These are phyloP conservation scores for Garra rufa DNA, from an alignment of 2,113 vertebrate species.

Conservation along the genomic window DNA sequence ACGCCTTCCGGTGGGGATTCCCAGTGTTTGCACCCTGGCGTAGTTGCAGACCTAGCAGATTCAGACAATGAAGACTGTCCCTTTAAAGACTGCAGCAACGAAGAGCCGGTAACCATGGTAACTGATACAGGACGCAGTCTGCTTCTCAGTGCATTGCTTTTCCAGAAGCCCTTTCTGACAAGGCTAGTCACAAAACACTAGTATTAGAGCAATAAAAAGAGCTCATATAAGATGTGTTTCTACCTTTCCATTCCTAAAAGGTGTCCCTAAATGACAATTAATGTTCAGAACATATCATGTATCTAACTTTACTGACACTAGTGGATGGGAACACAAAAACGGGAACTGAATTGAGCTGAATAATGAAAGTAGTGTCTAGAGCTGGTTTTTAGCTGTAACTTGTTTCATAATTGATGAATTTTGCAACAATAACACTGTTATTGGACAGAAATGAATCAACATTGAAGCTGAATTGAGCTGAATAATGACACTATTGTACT, in stretches of 20 bases:
- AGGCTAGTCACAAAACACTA: background rate
- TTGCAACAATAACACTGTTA: too few relatives aligned
- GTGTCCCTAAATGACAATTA: background rate
- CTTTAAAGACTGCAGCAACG: constrained; percentile 75
- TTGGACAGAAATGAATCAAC: too few relatives aligned
- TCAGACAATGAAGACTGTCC: constrained; percentile 76
- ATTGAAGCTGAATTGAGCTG: background rate
- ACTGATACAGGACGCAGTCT: constrained; percentile 55
- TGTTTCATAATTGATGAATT: too few relatives aligned
- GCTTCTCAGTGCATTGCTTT: constrained; percentile 46
- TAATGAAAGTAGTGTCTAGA: too few relatives aligned
- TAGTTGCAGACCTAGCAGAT: constrained; percentile 82
- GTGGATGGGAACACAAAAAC: background rate
- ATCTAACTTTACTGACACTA: background rate
- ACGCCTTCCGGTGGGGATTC: constrained; percentile 20
- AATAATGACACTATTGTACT: background rate
- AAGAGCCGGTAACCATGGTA: constrained; percentile 76
- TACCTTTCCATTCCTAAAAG: background rate
- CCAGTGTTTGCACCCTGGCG: constrained; percentile 81
- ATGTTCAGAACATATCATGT: background rate
- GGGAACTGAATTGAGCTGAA: too few relatives aligned
- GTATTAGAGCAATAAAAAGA: background rate
- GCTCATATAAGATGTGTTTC: background rate
- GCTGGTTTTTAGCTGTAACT: too few relatives aligned
- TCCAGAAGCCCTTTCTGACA: background rate